phyloP scores from a whole-genome alignment of 2,113 vertebrate species.

The Climacteris rufus region DNA sequence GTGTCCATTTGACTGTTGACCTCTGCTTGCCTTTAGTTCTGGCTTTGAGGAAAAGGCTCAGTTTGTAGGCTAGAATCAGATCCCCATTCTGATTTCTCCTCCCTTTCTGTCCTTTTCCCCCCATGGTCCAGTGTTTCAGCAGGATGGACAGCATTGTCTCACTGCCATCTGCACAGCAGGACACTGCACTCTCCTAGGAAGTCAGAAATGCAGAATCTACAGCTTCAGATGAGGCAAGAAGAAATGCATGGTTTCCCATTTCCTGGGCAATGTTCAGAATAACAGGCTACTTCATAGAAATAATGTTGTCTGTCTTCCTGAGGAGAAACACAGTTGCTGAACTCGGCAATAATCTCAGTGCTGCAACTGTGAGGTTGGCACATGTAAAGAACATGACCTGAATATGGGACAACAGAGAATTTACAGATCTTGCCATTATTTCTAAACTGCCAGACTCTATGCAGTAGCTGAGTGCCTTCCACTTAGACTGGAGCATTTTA shows the following conservation, averaged over 20 bases:
- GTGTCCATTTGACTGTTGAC: neutral
- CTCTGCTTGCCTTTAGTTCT: neutral
- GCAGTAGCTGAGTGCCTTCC: neutral
- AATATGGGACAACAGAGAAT: neutral
- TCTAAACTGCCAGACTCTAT: neutral
- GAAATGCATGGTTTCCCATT: neutral
- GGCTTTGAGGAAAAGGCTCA: neutral
- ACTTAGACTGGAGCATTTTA: neutral
- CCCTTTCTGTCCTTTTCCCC: neutral
- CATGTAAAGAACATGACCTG: neutral
- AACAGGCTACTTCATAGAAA: slow-evolving; percentile 3
- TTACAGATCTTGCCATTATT: neutral
- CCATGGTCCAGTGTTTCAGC: neutral
- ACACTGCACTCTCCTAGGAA: neutral
- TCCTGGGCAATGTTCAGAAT: neutral
- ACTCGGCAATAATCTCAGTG: neutral
- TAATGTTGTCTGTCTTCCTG: neutral
- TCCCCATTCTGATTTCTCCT: neutral
- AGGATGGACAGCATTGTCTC: neutral
- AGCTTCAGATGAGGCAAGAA: neutral
- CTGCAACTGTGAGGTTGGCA: neutral
- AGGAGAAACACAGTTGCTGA: neutral
- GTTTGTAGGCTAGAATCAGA: neutral
- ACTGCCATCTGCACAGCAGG: neutral
- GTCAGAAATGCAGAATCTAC: neutral